Evolutionary conservation across 2,797 vertebrate species (phyloP).

Genomic region (Scolopax rusticola): DNA sequence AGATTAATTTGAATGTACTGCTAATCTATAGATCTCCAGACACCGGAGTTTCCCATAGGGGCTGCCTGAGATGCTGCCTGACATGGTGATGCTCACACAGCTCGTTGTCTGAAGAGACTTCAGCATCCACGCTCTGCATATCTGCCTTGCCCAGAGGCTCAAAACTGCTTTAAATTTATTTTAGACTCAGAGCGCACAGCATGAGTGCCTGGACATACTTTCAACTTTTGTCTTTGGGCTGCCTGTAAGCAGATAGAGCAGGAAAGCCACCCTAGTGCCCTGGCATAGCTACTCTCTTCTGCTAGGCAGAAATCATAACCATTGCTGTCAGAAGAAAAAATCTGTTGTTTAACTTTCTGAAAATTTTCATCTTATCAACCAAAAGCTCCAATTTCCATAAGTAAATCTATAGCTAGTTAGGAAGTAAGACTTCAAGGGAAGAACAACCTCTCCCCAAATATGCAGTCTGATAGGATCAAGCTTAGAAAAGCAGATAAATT

Average conservation of each 20-base stretch:
- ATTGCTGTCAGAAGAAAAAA: not conserved
- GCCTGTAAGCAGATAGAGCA: not conserved
- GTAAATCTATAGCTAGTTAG: not conserved
- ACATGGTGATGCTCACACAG: not conserved
- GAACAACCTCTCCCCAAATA: not conserved
- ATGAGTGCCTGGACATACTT: not conserved
- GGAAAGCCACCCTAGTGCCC: not conserved
- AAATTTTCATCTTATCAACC: not conserved
- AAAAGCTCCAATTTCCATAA: not conserved
- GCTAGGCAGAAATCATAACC: not conserved
- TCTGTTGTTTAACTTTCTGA: not conserved
- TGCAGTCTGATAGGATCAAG: not conserved
- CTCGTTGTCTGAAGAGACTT: not conserved
- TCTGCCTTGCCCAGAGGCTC: not conserved
- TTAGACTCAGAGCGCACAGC: not conserved
- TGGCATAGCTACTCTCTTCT: not conserved
- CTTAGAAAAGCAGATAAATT: not conserved
- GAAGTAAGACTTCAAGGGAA: not conserved
- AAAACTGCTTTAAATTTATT: conserved; percentile 25
- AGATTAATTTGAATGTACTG: conserved; percentile 64
- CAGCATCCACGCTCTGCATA: not conserved
- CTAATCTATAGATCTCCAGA: conserved; percentile 63
- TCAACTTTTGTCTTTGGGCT: not conserved
- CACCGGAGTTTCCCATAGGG: not conserved
- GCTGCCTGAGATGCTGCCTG: conserved; percentile 6